phyloP scores from a whole-genome alignment of 1,140 invertebrate species.

The Panulirus ornatus region DNA sequence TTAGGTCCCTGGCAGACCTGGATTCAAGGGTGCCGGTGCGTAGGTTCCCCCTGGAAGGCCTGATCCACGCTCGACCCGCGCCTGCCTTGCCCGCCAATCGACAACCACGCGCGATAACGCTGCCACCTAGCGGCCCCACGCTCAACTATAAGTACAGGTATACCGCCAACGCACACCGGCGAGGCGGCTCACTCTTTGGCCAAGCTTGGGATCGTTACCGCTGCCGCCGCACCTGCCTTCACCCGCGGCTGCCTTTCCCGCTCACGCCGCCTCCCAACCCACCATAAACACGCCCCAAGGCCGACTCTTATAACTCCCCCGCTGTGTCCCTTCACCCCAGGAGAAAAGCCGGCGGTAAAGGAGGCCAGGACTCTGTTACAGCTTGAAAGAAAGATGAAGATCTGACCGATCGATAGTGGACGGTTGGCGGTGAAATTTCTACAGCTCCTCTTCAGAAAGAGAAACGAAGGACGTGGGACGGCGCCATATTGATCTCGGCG shows the following conservation, averaged over 20 bases:
- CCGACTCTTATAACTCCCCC: too few species aligned
- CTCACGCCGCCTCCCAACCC: background rate
- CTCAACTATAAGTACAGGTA: conserved; percentile 64
- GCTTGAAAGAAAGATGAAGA: conserved; percentile 51
- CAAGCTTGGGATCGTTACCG: conserved; percentile 40
- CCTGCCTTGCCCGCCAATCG: conserved; percentile 71
- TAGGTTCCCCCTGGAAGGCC: conserved; percentile 45
- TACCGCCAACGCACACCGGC: conserved; percentile 67
- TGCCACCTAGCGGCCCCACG: conserved; percentile 67
- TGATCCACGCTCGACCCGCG: conserved; percentile 63
- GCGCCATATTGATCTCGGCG: conserved; percentile 74
- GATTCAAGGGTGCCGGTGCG: conserved; percentile 45
- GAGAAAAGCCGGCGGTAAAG: conserved; percentile 27
- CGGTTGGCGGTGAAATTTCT: conserved; percentile 66
- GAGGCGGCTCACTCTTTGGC: conserved; percentile 41
- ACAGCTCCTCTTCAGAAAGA: conserved; percentile 58
- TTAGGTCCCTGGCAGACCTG: conserved; percentile 36
- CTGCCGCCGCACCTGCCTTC: background rate
- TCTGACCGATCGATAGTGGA: conserved; percentile 62
- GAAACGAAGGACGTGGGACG: conserved; percentile 70
- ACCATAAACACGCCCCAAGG: background rate
- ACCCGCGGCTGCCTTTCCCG: background rate
- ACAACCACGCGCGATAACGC: conserved; percentile 63
- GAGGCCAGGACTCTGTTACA: conserved; percentile 23
- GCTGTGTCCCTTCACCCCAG: background rate